These are phyloP conservation scores for Diogma glabrata DNA, from an alignment of 2,888 invertebrate genomes.

Conservation along the genomic window DNA sequence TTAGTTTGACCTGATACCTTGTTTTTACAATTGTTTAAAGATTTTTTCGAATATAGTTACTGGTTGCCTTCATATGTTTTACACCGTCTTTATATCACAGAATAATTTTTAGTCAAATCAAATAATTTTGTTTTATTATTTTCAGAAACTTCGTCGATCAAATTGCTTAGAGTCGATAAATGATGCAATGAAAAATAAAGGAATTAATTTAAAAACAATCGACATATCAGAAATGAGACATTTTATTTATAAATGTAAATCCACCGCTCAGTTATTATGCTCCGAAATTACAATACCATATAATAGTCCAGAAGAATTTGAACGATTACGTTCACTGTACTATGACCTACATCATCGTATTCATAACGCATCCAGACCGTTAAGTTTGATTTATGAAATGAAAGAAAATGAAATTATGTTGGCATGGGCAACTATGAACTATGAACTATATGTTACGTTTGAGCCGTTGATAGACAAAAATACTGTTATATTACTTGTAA, in stretches of 20 bases:
- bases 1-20: too few relatives aligned
- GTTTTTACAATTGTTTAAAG: too few relatives aligned
- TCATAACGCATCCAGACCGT: constrained; percentile 63
- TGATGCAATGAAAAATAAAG: constrained; percentile 56
- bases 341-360: constrained; percentile 65
- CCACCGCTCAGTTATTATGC: constrained; percentile 79
- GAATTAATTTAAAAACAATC: constrained; percentile 47
- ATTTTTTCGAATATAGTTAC: too few relatives aligned
- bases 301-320: constrained; percentile 34
- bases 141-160: constrained; percentile 61
- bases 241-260: constrained; percentile 89
- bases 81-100: too few relatives aligned
- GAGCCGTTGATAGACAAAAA: constrained; percentile 82
- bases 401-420: constrained; percentile 74
- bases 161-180: constrained; percentile 79
- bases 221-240: constrained; percentile 80
- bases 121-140: too few relatives aligned
- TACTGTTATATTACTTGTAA: constrained; percentile 73
- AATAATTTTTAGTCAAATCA: too few relatives aligned
- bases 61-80: too few relatives aligned
- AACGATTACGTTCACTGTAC: constrained; percentile 48
- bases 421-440: constrained; percentile 88
- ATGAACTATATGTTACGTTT: constrained; percentile 87
- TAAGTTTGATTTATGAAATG: constrained; percentile 80
- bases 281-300: constrained; percentile 67